phyloP scores from a whole-genome alignment of 2,797 vertebrate species.

The Hypotaenidia okinawae region DNA sequence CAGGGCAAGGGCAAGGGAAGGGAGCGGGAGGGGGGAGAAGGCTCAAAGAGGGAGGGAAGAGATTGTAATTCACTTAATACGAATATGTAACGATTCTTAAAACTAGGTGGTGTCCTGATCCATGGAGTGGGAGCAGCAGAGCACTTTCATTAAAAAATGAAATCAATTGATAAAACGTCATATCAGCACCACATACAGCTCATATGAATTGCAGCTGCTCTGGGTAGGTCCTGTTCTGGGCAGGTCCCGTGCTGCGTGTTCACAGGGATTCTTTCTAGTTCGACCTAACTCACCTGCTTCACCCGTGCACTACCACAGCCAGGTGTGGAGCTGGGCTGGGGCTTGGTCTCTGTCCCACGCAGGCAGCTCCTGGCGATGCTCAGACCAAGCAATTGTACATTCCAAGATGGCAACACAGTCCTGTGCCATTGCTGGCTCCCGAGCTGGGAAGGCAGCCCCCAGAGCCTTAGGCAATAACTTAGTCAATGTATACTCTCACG shows the following conservation, averaged over 20 bases:
- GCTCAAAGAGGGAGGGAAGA: background rate
- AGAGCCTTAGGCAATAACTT: slow-evolving; percentile 71
- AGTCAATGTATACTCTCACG: background rate
- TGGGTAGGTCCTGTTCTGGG: background rate
- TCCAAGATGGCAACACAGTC: slow-evolving; percentile 26
- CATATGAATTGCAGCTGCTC: background rate
- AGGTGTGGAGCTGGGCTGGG: background rate
- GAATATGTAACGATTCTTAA: slow-evolving; percentile 36
- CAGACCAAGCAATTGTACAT: slow-evolving; percentile 45
- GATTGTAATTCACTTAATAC: background rate
- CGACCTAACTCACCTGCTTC: background rate
- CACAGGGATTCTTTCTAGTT: background rate
- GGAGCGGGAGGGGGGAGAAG: background rate
- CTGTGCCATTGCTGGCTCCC: slow-evolving; percentile 21
- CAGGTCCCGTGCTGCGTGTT: background rate
- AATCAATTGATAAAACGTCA: background rate
- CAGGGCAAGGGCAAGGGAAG: slow-evolving; percentile 27
- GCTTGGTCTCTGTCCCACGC: background rate
- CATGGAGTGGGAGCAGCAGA: slow-evolving; percentile 32
- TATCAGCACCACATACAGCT: slow-evolving; percentile 33
- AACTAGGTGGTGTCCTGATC: slow-evolving; percentile 61
- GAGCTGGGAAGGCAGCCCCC: background rate
- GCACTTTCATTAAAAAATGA: slow-evolving; percentile 67
- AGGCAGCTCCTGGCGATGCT: background rate
- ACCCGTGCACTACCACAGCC: background rate